Conservation (phyloP, 64 coral and sea anemone genomes). For the Cladopsammia gracilis region DNA sequence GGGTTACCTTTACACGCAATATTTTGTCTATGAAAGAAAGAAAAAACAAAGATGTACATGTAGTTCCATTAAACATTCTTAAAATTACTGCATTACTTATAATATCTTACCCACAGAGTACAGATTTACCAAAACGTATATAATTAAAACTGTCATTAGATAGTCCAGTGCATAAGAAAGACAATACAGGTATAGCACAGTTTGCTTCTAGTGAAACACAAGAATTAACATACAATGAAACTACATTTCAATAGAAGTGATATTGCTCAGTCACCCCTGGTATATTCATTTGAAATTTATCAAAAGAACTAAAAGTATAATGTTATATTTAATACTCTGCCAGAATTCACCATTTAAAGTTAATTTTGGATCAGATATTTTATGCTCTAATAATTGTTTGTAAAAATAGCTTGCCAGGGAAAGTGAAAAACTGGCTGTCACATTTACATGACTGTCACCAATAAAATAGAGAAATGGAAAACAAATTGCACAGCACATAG, state of each 20-base stretch:
- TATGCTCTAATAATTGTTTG: too few species aligned
- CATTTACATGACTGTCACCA: neutral
- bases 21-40: neutral
- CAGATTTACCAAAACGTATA: too few species aligned
- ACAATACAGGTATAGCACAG: neutral
- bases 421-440: neutral
- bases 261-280: neutral
- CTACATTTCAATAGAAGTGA: neutral
- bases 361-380: too few species aligned
- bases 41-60: neutral
- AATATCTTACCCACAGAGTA: neutral
- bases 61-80: too few species aligned
- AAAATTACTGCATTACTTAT: neutral
- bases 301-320: neutral
- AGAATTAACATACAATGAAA: conserved; percentile 5
- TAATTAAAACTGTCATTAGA: neutral
- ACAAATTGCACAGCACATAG: neutral
- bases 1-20: neutral
- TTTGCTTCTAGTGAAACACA: neutral
- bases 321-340: neutral
- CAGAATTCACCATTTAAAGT: too few species aligned
- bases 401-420: too few species aligned
- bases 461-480: neutral
- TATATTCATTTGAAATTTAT: neutral
- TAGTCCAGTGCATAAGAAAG: neutral